These are phyloP conservation scores for Callipepla californica DNA, from an alignment of 2,113 vertebrate species.

Conservation along the genomic window DNA sequence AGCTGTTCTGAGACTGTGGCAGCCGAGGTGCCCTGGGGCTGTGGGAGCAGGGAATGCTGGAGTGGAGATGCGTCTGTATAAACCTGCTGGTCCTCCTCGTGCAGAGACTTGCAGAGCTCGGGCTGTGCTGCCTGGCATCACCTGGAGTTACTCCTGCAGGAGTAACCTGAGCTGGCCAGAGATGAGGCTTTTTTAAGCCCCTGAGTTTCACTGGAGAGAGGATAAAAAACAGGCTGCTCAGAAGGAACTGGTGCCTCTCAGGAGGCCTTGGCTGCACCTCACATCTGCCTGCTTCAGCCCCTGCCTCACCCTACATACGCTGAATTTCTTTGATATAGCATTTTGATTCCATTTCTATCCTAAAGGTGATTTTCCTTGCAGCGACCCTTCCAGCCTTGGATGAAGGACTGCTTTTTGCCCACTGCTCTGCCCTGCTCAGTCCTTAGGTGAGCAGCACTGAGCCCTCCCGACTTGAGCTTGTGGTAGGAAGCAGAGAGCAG, in stretches of 20 bases:
- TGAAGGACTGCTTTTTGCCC: not conserved
- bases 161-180: slow-evolving; percentile 7
- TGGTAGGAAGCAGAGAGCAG: not conserved
- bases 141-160: slow-evolving; percentile 8
- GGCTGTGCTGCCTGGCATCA: not conserved
- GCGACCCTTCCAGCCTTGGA: not conserved
- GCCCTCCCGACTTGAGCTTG: not conserved
- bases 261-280: not conserved
- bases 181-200: slow-evolving; percentile 5
- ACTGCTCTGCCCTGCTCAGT: not conserved
- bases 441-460: not conserved
- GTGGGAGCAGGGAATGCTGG: not conserved
- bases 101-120: not conserved
- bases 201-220: not conserved
- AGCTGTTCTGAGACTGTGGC: not conserved
- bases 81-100: not conserved
- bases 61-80: not conserved
- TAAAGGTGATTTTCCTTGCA: not conserved
- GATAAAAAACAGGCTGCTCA: not conserved
- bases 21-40: not conserved
- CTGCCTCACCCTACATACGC: not conserved
- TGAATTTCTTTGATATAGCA: accelerated
- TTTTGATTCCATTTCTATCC: not conserved
- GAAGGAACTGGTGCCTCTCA: not conserved
- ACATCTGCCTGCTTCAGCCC: not conserved